A percentile compares a stretch with the other conserved stretches of the same genome.
These are phyloP conservation scores for Brevipalpus yothersi DNA, from an alignment of 1,140 invertebrate genomes.

Conservation along the genomic window DNA sequence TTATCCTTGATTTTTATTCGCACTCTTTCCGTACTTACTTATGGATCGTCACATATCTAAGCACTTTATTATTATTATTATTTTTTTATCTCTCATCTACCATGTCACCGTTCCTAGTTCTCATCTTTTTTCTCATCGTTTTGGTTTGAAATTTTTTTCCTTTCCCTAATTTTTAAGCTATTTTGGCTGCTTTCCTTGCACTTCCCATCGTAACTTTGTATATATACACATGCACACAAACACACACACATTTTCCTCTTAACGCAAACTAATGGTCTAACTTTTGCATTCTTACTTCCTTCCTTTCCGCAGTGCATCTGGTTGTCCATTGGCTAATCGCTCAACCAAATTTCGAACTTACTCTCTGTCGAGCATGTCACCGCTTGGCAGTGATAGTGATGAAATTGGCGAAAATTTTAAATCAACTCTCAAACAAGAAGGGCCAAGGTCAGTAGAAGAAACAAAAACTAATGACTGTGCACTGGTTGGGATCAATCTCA, in stretches of 20 bases:
- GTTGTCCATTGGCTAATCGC: constrained; percentile 14
- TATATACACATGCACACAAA: background rate
- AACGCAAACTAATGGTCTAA: background rate
- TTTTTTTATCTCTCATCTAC: too few relatives aligned
- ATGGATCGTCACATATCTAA: background rate
- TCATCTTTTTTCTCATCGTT: too few relatives aligned
- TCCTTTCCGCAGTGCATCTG: constrained; percentile 10
- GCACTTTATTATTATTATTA: too few relatives aligned
- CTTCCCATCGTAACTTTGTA: too few relatives aligned
- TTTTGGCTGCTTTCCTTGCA: too few relatives aligned
- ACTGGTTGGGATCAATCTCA: too few relatives aligned
- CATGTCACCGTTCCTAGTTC: too few relatives aligned
- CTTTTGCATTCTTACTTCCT: background rate
- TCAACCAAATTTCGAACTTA: constrained; percentile 1
- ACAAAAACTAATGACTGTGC: too few relatives aligned
- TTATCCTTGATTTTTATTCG: constrained; percentile 5
- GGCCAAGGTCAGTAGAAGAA: background rate
- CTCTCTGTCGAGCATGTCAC: constrained; percentile 1
- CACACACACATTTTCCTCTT: background rate
- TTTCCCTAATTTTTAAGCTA: too few relatives aligned
- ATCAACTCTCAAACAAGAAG: constrained; percentile 3
- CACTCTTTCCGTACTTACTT: constrained; percentile 5
- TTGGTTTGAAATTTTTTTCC: too few relatives aligned
- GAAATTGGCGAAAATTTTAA: constrained; percentile 2
- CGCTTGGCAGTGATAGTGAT: constrained; percentile 33